phyloP scores from a whole-genome alignment of 2,797 vertebrate genomes.

The Australoheros facetus region DNA sequence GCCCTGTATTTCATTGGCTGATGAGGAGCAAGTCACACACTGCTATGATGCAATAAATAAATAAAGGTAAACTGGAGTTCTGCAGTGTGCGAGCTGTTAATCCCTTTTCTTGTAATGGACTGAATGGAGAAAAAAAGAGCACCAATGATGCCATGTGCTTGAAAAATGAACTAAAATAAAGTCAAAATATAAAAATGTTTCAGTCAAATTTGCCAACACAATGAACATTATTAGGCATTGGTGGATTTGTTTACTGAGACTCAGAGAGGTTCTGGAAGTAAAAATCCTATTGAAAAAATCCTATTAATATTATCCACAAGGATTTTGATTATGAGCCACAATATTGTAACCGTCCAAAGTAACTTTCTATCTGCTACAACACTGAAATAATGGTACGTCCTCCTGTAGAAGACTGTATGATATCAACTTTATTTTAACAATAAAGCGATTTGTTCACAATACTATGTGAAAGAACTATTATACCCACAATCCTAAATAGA shows the following conservation, averaged over 20 bases:
- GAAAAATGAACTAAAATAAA: too few species aligned
- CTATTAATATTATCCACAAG: not conserved
- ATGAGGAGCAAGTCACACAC: not conserved
- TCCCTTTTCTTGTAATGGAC: not conserved
- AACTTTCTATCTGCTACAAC: not conserved
- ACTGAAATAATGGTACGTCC: not conserved
- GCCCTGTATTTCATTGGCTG: not conserved
- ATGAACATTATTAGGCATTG: not conserved
- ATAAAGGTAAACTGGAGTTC: not conserved
- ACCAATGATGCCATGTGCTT: too few species aligned
- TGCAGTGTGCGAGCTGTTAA: not conserved
- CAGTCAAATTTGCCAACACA: not conserved
- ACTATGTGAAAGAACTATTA: not conserved
- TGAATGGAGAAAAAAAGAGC: too few species aligned
- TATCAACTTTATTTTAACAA: not conserved
- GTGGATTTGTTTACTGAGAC: not conserved
- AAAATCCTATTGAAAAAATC: not conserved
- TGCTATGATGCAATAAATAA: not conserved
- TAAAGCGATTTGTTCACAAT: not conserved
- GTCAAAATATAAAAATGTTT: accelerated
- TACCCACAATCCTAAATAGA: not conserved
- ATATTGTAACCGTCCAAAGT: too few species aligned
- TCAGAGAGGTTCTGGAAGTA: not conserved
- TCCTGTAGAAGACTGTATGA: not conserved
- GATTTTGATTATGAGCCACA: not conserved